Evolutionary conservation across 2,888 invertebrate species (phyloP), one percentile per base, ranked within the genome.

Genomic region (Exephanes ischioxanthus): DNA sequence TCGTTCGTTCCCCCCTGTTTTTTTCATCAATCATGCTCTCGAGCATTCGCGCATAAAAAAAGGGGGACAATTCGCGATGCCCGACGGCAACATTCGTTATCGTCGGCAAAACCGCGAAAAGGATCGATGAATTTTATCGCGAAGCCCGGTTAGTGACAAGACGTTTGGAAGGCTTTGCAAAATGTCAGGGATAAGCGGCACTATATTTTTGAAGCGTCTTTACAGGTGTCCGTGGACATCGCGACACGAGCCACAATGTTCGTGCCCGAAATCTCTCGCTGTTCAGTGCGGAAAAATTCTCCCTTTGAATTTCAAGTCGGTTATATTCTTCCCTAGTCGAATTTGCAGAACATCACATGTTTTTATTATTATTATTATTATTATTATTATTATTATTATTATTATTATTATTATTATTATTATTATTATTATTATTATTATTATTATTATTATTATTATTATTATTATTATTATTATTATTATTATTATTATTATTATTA

Each of bases 21-120:
- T 26, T 33, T 19, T n/a, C 22, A 73, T 73, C 73, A 73, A 73
- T 73, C 73, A 73, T 41, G 37, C n/a, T 41, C 22, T n/a, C 41
- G 41, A 4, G 45, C 58, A 7, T 73, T 58, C 14, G 55, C 41
- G 26, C 58, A 55, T 30, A 55, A 55, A 53, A 53, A 53, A 22
- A 37, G 4, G 41, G 16, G 37, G 16, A 58, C 58, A 22, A 22
- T 45, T 78, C 78, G 37, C 5, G 19, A 37, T 70, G 45, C 67
- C 70, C 55, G 16, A 9, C 55, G 67, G 48, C 26, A 78, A 67
- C 53, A 55, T n/a, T 55, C 76, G 45, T 70, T 33, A n/a, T 1
- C 22, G 45, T 45, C 53, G 68, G 30, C 22, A 70, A 78, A 58
- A 53, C 30, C 16, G 55, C 55, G 70, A n/a, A 37, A 41, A n/a